A percentile compares a stretch with the other conserved stretches of the same genome.
Conservation (phyloP, 2,888 invertebrate genomes). For the Aphrophora alni region DNA sequence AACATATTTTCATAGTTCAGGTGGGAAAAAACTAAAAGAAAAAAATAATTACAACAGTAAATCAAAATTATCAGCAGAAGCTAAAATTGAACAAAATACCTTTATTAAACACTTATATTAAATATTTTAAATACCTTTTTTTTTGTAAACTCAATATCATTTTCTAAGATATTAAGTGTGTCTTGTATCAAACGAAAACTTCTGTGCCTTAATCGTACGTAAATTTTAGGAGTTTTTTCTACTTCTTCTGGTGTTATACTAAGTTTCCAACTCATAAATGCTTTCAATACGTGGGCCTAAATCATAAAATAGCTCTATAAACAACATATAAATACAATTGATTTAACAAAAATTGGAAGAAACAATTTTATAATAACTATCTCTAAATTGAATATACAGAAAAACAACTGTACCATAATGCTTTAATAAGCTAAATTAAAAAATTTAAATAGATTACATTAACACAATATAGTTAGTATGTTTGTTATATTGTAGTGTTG, state of each 20-base stretch:
- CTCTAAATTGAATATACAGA: background rate
- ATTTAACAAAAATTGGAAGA: background rate
- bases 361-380: background rate
- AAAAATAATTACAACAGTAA: no score
- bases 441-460: no score
- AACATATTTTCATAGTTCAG: no score
- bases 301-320: background rate
- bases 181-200: background rate
- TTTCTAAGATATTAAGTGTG: background rate
- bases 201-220: background rate
- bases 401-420: no score
- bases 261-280: background rate
- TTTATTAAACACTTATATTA: no score
- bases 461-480: no score
- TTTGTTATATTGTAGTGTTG: no score
- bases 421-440: no score
- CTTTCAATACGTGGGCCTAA: background rate
- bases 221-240: background rate
- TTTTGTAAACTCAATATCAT: background rate
- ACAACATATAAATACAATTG: background rate
- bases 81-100: no score
- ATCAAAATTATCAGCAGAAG: no score
- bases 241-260: background rate
- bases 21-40: no score
- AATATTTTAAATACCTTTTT: background rate